Percentiles rank a stretch among this genome's conserved stretches.
Evolutionary conservation across 1,140 invertebrate genomes (phyloP).

Genomic region (Venturia canescens): DNA sequence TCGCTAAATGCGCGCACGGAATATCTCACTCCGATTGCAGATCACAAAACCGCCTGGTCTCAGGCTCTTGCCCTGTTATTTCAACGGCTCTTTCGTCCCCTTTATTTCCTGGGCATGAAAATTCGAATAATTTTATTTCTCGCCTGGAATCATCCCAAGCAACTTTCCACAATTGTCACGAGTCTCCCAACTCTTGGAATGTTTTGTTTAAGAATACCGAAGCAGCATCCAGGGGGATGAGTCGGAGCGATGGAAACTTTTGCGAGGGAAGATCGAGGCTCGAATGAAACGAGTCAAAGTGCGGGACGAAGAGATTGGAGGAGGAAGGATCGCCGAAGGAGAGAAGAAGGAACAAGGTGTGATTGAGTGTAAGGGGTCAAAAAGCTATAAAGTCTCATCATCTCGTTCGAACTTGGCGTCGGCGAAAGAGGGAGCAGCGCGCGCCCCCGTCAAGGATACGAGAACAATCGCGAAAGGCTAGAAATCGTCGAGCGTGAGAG

Average conservation of each 20-base stretch:
- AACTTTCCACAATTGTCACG: too few species aligned
- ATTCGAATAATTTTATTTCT: too few species aligned
- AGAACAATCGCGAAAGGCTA: not conserved
- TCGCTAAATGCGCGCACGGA: conserved; percentile 27
- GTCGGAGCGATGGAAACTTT: not conserved
- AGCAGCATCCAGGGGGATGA: not conserved
- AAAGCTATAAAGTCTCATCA: conserved; percentile 13
- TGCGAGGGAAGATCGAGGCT: not conserved
- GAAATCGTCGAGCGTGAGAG: not conserved
- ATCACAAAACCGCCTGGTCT: conserved; percentile 17
- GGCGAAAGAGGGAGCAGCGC: too few species aligned
- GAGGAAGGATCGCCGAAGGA: too few species aligned
- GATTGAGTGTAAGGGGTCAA: conserved; percentile 11
- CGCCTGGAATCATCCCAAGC: too few species aligned
- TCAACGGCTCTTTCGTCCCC: too few species aligned
- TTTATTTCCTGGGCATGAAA: too few species aligned
- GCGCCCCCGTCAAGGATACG: not conserved
- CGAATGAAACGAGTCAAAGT: not conserved
- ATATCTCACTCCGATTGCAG: conserved; percentile 21
- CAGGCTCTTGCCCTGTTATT: not conserved
- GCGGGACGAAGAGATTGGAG: not conserved
- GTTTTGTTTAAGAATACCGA: too few species aligned
- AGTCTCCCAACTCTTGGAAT: too few species aligned
- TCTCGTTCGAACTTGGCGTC: not conserved
- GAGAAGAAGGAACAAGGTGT: not conserved